Evolutionary conservation across 2,797 vertebrate species (phyloP).

Genomic region (Leptoclinus maculatus): DNA sequence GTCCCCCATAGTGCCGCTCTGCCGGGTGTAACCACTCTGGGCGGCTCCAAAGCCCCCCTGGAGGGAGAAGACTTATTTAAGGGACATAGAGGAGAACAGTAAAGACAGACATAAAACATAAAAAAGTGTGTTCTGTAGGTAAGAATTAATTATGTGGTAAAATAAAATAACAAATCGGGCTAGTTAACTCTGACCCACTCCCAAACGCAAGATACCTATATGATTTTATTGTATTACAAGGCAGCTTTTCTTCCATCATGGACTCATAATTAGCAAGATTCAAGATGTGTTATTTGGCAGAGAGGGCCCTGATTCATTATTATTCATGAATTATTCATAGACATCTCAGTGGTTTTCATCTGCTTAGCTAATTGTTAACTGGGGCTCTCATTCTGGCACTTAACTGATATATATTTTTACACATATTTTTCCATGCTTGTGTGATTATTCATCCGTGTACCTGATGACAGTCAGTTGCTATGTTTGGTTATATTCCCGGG

Average conservation of each 20-base stretch:
- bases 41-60: neutral
- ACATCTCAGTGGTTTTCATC: constrained; percentile 28
- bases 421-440: constrained; percentile 24
- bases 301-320: constrained; percentile 22
- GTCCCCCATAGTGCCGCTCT: neutral
- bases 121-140: neutral
- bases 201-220: neutral
- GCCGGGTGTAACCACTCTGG: neutral
- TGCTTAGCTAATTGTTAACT: constrained; percentile 30
- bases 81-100: neutral
- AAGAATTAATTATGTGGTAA: neutral
- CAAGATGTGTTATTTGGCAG: constrained; percentile 7
- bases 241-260: neutral
- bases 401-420: constrained; percentile 15
- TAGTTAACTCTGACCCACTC: neutral
- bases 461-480: constrained; percentile 24
- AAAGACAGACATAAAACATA: neutral
- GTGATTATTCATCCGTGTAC: constrained; percentile 39
- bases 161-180: neutral
- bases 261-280: constrained; percentile 12
- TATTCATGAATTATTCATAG: constrained; percentile 31
- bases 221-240: neutral
- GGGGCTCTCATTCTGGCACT: constrained; percentile 12
- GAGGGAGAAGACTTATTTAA: neutral
- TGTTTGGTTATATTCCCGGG: constrained; percentile 26